Evolutionary conservation across 1,140 invertebrate genomes (phyloP).

Genomic region (Ceratosolen solmsi): DNA sequence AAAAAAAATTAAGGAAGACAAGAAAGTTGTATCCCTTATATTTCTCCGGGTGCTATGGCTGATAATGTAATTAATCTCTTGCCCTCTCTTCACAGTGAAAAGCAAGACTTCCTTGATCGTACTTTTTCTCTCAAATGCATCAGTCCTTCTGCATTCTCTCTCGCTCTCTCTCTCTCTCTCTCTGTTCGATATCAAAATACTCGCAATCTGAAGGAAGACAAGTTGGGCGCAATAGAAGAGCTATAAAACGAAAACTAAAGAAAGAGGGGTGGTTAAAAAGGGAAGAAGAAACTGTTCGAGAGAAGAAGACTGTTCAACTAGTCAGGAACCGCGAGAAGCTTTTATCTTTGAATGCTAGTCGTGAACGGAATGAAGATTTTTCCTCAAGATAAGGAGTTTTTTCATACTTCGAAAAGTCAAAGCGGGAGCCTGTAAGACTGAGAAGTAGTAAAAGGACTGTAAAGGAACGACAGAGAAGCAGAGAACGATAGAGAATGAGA

Average conservation of each 20-base stretch:
- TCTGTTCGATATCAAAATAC: constrained; percentile 47
- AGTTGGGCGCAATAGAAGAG: constrained; percentile 48
- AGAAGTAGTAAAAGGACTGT: constrained; percentile 49
- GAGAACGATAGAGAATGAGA: neutral
- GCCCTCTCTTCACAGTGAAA: neutral
- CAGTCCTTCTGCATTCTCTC: neutral
- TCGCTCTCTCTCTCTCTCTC: constrained; percentile 17
- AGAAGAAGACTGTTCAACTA: constrained; percentile 35
- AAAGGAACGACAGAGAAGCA: constrained; percentile 24
- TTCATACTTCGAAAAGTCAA: constrained; percentile 61
- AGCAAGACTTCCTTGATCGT: constrained; percentile 3
- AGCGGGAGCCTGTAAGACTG: constrained; percentile 44
- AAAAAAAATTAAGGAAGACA: neutral
- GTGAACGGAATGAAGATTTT: constrained; percentile 59
- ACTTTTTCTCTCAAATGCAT: neutral
- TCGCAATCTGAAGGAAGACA: constrained; percentile 50
- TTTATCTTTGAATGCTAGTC: constrained; percentile 56
- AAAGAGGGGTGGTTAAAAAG: constrained; percentile 39
- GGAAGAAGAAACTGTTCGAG: constrained; percentile 49
- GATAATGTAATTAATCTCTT: constrained; percentile 47
- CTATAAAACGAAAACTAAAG: constrained; percentile 47
- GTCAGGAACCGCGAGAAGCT: constrained; percentile 50
- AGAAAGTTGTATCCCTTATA: constrained; percentile 45
- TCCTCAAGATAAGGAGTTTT: constrained; percentile 61
- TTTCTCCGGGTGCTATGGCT: constrained; percentile 27